Conservation (phyloP, 1,140 invertebrate genomes). For the Frieseomelitta varia region DNA sequence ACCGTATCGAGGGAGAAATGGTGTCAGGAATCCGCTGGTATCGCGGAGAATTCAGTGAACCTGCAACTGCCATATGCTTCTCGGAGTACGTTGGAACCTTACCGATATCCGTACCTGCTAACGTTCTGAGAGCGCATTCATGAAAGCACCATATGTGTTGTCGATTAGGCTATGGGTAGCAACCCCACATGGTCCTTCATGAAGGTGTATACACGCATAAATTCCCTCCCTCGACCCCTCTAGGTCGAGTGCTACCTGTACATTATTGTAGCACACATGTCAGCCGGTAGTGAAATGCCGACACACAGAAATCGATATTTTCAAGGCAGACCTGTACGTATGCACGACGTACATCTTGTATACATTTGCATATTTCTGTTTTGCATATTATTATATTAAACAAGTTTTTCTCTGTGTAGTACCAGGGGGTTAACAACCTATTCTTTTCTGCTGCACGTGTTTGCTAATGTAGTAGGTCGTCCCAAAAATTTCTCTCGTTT, state of each 20-base stretch:
- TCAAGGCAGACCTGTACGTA: slow-evolving; percentile 29
- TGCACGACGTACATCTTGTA: not conserved
- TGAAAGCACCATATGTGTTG: slow-evolving; percentile 50
- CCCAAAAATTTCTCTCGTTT: too few species aligned
- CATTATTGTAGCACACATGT: slow-evolving; percentile 61
- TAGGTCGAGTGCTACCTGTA: slow-evolving; percentile 64
- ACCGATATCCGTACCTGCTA: slow-evolving; percentile 53
- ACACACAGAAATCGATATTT: slow-evolving; percentile 70
- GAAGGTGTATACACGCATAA: slow-evolving; percentile 40
- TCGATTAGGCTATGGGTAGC: slow-evolving; percentile 50
- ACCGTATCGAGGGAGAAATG: not conserved
- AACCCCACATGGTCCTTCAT: slow-evolving; percentile 50
- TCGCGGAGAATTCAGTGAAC: slow-evolving; percentile 52
- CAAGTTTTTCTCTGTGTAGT: not conserved
- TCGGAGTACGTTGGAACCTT: slow-evolving; percentile 51
- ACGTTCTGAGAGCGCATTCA: slow-evolving; percentile 31
- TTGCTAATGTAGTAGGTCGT: too few species aligned
- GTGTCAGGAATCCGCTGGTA: not conserved
- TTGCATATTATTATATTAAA: not conserved
- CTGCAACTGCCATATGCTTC: slow-evolving; percentile 60
- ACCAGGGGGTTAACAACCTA: not conserved
- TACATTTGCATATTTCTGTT: not conserved
- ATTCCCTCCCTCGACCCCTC: slow-evolving; percentile 50
- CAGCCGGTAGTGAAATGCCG: slow-evolving; percentile 63
- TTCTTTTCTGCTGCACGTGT: not conserved